A percentile compares a stretch with the other conserved stretches of the same genome.
These are phyloP conservation scores for Seriola aureovittata DNA, from an alignment of 2,113 vertebrate species.

Conservation along the genomic window DNA sequence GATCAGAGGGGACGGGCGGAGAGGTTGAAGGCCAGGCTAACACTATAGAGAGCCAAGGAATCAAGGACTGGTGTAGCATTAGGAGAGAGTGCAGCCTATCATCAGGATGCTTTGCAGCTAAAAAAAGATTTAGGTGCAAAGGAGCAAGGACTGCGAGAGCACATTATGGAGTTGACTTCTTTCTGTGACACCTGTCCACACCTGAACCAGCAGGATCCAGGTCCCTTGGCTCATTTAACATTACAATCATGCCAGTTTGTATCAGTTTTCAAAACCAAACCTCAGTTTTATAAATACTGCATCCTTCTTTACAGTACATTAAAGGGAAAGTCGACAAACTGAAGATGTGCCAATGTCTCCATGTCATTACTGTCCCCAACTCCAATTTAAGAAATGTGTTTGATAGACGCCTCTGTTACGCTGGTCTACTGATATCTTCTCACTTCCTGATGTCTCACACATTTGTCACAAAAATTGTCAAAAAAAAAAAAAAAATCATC, in stretches of 20 bases:
- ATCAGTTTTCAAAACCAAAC: no score
- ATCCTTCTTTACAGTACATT: no score
- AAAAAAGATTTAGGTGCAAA: slow-evolving; percentile 19
- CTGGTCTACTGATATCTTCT: not conserved
- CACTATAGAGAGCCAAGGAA: not conserved
- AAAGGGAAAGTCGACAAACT: no score
- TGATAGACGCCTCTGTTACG: not conserved
- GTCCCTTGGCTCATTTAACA: no score
- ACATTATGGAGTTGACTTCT: not conserved
- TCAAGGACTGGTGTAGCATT: slow-evolving; percentile 13
- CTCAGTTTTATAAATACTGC: no score
- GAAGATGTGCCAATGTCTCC: not conserved
- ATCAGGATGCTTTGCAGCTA: not conserved
- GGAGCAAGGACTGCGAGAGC: slow-evolving; percentile 21
- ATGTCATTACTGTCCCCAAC: not conserved
- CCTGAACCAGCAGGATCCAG: not conserved
- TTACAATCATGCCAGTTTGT: no score
- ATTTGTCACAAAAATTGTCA: not conserved
- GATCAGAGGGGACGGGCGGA: not conserved
- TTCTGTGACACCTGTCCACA: not conserved
- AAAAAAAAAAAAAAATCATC: not conserved
- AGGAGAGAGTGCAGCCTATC: not conserved
- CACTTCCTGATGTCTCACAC: not conserved
- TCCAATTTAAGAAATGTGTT: not conserved
- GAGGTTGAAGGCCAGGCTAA: slow-evolving; percentile 32